Conservation (phyloP, 2,797 vertebrate genomes). For the Mus minutoides region DNA sequence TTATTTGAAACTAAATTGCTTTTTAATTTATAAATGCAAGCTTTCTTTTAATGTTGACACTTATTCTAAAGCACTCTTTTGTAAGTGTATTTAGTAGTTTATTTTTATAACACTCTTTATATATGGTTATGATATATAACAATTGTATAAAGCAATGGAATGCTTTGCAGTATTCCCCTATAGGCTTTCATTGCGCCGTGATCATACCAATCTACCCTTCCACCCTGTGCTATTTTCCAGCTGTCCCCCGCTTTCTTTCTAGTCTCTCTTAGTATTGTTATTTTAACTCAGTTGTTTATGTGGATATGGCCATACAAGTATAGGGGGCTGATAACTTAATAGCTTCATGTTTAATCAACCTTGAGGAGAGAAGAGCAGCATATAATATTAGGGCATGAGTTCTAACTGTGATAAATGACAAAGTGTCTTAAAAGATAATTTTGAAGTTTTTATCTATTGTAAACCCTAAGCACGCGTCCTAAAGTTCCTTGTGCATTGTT, state of each 20-base stretch:
- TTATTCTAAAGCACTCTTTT: background rate
- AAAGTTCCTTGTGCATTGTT: constrained; percentile 33
- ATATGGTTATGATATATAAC: background rate
- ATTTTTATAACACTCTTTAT: background rate
- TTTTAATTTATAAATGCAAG: constrained; percentile 48
- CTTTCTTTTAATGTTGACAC: constrained; percentile 49
- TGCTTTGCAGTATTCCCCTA: background rate
- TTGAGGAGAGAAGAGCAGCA: background rate
- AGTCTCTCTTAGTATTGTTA: background rate
- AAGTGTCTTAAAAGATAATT: constrained; percentile 53
- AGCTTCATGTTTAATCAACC: constrained; percentile 48
- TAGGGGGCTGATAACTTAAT: constrained; percentile 4
- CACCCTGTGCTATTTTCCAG: no score
- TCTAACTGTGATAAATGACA: constrained; percentile 43
- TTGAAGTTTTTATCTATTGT: constrained; percentile 55
- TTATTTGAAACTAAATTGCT: constrained; percentile 41
- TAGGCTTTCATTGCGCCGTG: background rate
- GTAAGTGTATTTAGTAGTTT: background rate
- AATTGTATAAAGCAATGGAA: background rate
- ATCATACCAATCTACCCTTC: background rate
- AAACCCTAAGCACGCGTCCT: constrained; percentile 49
- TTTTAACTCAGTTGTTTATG: constrained; percentile 38
- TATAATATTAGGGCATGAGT: constrained; percentile 34
- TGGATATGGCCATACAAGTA: background rate
- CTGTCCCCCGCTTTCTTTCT: background rate